Evolutionary conservation across 2,888 invertebrate species (phyloP).

Genomic region (Agriopis leucophaearia): DNA sequence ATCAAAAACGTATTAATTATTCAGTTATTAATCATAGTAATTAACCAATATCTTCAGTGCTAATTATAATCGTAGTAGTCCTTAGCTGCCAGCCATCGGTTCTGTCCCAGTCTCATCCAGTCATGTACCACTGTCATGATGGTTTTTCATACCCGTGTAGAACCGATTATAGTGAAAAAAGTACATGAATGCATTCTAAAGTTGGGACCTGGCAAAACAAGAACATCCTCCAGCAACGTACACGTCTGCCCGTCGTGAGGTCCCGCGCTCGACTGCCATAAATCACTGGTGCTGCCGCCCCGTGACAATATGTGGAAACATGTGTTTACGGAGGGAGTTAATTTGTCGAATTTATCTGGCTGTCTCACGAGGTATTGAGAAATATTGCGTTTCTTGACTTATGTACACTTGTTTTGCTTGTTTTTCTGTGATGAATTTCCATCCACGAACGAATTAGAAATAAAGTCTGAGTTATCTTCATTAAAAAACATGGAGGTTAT

Average conservation of each 20-base stretch:
- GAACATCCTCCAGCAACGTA: constrained; percentile 47
- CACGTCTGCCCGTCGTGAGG: constrained; percentile 60
- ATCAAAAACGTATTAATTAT: too few relatives aligned
- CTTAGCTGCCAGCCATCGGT: too few relatives aligned
- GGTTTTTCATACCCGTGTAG: too few relatives aligned
- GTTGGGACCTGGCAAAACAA: constrained; percentile 47
- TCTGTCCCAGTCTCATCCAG: too few relatives aligned
- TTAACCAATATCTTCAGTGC: too few relatives aligned
- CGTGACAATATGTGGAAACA: constrained; percentile 84
- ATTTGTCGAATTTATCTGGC: constrained; percentile 85
- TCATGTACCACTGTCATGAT: too few relatives aligned
- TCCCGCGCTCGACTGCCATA: constrained; percentile 73
- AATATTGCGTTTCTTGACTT: constrained; percentile 72
- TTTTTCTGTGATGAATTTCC: constrained; percentile 30
- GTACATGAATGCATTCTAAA: not conserved
- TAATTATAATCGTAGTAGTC: too few relatives aligned
- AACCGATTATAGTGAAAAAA: too few relatives aligned
- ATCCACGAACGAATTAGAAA: not conserved
- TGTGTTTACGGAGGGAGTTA: constrained; percentile 84
- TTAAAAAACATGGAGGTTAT: too few relatives aligned
- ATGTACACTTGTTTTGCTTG: constrained; percentile 49
- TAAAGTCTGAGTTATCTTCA: too few relatives aligned
- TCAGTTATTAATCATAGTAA: too few relatives aligned
- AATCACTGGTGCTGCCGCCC: constrained; percentile 83
- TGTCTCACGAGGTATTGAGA: constrained; percentile 65